phyloP scores from a whole-genome alignment of 2,797 vertebrate species.

The Valencia hispanica region DNA sequence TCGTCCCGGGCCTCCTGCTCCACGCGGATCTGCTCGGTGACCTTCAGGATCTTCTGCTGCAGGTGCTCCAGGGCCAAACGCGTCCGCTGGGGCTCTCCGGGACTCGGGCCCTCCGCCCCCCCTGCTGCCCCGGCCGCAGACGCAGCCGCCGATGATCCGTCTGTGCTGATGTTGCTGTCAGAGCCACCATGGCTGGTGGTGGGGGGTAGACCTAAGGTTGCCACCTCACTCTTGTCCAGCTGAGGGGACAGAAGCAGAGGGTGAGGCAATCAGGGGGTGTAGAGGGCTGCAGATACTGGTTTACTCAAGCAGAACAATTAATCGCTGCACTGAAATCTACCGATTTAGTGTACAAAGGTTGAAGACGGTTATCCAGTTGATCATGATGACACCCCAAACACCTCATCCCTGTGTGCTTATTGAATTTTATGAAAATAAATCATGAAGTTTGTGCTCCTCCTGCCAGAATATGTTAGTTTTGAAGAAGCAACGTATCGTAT shows the following conservation, averaged over 20 bases:
- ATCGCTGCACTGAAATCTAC: not conserved
- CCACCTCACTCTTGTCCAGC: constrained; percentile 94
- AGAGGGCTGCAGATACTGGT: constrained; percentile 1
- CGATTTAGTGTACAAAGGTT: not conserved
- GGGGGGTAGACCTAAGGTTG: constrained; percentile 84
- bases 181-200: constrained; percentile 87
- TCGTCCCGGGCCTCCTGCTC: constrained; percentile 97
- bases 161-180: constrained; percentile 90
- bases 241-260: constrained; percentile 60
- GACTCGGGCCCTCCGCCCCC: constrained; percentile 79
- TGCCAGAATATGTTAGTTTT: not conserved
- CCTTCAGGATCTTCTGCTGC: constrained; percentile 98
- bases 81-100: constrained; percentile 89
- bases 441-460: not conserved
- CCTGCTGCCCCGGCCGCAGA: constrained; percentile 30
- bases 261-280: not conserved
- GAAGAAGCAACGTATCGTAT: not conserved
- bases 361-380: not conserved
- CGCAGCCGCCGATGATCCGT: constrained; percentile 81
- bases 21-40: constrained; percentile 98
- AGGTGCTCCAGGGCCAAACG: constrained; percentile 94
- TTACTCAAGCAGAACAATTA: constrained; percentile 1
- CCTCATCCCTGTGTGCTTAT: not conserved
- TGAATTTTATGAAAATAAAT: not conserved
- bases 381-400: not conserved